Conservation (phyloP, 2,888 invertebrate species). For the Tanytarsus gracilentus region DNA sequence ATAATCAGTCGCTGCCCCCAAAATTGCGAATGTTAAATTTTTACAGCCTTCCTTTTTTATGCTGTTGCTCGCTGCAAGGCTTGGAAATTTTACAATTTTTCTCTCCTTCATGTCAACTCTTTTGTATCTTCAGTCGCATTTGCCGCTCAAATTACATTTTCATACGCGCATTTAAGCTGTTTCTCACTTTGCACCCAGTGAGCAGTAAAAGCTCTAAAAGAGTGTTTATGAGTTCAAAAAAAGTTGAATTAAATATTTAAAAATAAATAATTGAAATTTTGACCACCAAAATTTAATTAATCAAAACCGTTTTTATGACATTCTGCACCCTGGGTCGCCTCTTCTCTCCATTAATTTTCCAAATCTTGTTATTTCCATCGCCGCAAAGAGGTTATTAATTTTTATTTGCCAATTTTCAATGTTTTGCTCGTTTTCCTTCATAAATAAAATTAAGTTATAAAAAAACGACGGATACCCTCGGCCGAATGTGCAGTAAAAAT, state of each 20-base stretch:
- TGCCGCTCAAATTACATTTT: too few species aligned
- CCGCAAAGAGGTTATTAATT: slow-evolving; percentile 28
- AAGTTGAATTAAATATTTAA: too few species aligned
- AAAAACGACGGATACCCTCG: slow-evolving; percentile 10
- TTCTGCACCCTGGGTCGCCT: too few species aligned
- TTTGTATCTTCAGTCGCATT: too few species aligned
- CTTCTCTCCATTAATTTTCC: too few species aligned
- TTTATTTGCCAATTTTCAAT: slow-evolving; percentile 29
- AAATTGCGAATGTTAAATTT: slow-evolving; percentile 10
- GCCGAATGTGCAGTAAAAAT: background rate
- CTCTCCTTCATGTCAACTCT: background rate
- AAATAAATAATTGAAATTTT: too few species aligned
- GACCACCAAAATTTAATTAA: too few species aligned
- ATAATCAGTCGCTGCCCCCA: background rate
- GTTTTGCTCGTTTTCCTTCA: slow-evolving; percentile 25
- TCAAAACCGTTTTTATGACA: too few species aligned
- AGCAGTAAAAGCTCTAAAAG: too few species aligned
- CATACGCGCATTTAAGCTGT: too few species aligned
- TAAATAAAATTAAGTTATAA: slow-evolving; percentile 29
- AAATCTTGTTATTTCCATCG: slow-evolving; percentile 8
- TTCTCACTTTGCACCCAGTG: too few species aligned
- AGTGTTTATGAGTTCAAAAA: too few species aligned
- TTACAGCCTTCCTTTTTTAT: slow-evolving; percentile 6
- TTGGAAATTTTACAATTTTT: background rate
- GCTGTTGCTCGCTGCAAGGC: background rate